phyloP scores from a whole-genome alignment of 1,140 invertebrate species.

The Drosophila repleta region DNA sequence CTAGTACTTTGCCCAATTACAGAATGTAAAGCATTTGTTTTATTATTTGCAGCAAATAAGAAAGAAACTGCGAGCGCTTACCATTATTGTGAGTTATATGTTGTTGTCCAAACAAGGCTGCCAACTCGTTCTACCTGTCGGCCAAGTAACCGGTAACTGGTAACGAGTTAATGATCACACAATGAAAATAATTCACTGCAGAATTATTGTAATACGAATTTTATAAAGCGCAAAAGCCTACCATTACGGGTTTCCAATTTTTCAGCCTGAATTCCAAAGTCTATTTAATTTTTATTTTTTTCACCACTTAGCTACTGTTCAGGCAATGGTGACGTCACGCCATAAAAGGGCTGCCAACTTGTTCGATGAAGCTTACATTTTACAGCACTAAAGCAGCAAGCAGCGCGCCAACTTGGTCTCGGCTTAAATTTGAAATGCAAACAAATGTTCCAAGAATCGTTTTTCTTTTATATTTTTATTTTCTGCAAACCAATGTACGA shows the following conservation, averaged over 20 bases:
- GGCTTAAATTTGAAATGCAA: background rate
- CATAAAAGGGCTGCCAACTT: conserved; percentile 12
- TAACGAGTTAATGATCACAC: conserved; percentile 5
- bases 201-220: background rate
- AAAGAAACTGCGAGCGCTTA: conserved; percentile 27
- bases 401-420: background rate
- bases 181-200: background rate
- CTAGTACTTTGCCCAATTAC: conserved; percentile 30
- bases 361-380: background rate
- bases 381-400: conserved; percentile 8
- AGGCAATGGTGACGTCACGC: background rate
- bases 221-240: no score
- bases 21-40: background rate
- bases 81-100: conserved; percentile 48
- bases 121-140: conserved; percentile 7
- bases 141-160: conserved; percentile 13
- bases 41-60: conserved; percentile 12
- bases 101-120: conserved; percentile 21
- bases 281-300: no score
- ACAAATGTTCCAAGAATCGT: conserved; percentile 14
- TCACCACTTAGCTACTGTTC: background rate
- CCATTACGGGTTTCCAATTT: no score
- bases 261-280: no score
- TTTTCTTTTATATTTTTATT: conserved; percentile 61
- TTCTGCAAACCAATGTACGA: conserved; percentile 80